phyloP scores from a whole-genome alignment of 2,888 invertebrate species.

The Vesta saturnalis region DNA sequence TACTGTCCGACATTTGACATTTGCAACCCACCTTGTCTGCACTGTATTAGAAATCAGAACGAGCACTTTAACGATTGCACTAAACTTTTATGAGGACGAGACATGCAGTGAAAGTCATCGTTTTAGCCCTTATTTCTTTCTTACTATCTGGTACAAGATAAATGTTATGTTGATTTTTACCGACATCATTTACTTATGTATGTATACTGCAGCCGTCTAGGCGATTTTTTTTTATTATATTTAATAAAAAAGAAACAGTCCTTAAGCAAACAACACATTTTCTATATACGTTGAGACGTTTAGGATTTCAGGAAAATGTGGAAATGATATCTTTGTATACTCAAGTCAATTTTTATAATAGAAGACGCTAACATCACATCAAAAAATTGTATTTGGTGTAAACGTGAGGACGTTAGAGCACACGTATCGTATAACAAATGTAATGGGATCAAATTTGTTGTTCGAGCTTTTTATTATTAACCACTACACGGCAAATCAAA shows the following conservation, averaged over 20 bases:
- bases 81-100: conserved; percentile 50
- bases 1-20: conserved; percentile 42
- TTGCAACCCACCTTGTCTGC: conserved; percentile 41
- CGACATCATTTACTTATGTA: conserved; percentile 35
- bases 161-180: conserved; percentile 43
- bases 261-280: conserved; percentile 19
- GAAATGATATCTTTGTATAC: conserved; percentile 18
- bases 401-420: not conserved
- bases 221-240: conserved; percentile 18
- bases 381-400: conserved; percentile 11
- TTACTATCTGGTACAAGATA: conserved; percentile 43
- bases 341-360: conserved; percentile 20
- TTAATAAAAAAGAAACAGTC: not conserved
- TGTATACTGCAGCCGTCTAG: conserved; percentile 13
- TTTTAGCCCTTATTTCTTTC: conserved; percentile 29
- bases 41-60: conserved; percentile 47
- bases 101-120: conserved; percentile 42
- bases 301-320: conserved; percentile 23
- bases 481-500: too few relatives aligned
- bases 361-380: conserved; percentile 20
- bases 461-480: not conserved
- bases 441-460: conserved; percentile 7
- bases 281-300: conserved; percentile 14
- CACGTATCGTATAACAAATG: conserved; percentile 12
- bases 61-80: conserved; percentile 48